Conservation (phyloP, 1,140 invertebrate genomes). For the Aphis gossypii region DNA sequence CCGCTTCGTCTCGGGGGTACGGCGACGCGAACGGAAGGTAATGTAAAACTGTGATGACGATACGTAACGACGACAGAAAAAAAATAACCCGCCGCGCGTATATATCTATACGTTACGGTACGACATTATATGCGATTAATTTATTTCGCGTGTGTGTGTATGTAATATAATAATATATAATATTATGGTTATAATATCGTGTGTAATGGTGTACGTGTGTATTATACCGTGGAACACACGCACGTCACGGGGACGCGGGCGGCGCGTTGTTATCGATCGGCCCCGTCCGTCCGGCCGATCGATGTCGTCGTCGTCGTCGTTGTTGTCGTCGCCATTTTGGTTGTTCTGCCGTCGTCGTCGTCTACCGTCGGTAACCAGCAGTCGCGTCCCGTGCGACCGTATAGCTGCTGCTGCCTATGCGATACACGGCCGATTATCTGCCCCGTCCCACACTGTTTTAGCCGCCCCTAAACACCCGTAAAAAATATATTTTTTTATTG, state of each 20-base stretch:
- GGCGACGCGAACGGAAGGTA: neutral
- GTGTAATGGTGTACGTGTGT: slow-evolving; percentile 7
- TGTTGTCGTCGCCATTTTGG: slow-evolving; percentile 53
- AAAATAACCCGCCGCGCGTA: neutral
- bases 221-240: neutral
- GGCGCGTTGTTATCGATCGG: slow-evolving; percentile 53
- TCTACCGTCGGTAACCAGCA: neutral
- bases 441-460: too few relatives aligned
- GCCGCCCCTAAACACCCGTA: too few relatives aligned
- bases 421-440: neutral
- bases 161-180: neutral
- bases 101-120: neutral
- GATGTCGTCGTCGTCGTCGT: slow-evolving; percentile 52
- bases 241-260: slow-evolving; percentile 39
- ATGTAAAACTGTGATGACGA: neutral
- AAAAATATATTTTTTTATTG: neutral
- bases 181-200: neutral
- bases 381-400: neutral
- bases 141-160: neutral
- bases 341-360: neutral
- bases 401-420: neutral
- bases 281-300: slow-evolving; percentile 35
- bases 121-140: neutral
- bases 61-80: neutral
- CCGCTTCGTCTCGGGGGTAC: neutral